phyloP scores from a whole-genome alignment of 2,888 invertebrate species.

The Melanostoma mellinum region DNA sequence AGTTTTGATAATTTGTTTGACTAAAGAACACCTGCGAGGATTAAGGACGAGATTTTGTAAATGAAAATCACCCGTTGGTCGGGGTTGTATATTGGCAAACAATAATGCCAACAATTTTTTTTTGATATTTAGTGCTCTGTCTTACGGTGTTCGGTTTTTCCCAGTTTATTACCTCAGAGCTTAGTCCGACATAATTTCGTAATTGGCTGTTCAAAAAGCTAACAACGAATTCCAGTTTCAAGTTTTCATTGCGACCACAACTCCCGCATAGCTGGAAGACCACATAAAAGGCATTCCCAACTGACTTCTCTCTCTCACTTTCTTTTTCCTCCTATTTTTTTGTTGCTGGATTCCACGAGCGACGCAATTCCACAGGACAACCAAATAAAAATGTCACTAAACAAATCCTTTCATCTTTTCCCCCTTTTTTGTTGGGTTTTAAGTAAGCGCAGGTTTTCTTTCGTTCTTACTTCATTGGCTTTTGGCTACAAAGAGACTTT shows the following conservation, averaged over 20 bases:
- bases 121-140: too few relatives aligned
- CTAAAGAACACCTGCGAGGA: slow-evolving; percentile 58
- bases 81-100: too few relatives aligned
- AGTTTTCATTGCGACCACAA: slow-evolving; percentile 29
- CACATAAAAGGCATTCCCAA: slow-evolving; percentile 63
- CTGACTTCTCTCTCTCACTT: slow-evolving; percentile 20
- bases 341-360: slow-evolving; percentile 32
- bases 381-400: slow-evolving; percentile 15
- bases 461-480: slow-evolving; percentile 13
- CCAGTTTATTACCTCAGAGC: too few relatives aligned
- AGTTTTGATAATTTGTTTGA: slow-evolving; percentile 35
- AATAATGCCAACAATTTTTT: too few relatives aligned
- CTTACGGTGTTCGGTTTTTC: too few relatives aligned
- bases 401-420: slow-evolving; percentile 55
- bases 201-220: too few relatives aligned
- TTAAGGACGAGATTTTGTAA: not conserved
- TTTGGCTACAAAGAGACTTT: slow-evolving; percentile 68
- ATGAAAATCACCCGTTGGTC: too few relatives aligned
- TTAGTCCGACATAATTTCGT: too few relatives aligned
- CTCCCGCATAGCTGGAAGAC: slow-evolving; percentile 27
- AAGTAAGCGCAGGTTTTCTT: not conserved
- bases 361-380: slow-evolving; percentile 44
- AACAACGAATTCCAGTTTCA: not conserved
- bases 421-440: slow-evolving; percentile 33
- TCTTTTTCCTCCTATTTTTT: slow-evolving; percentile 22